Evolutionary conservation across 2,888 invertebrate species (phyloP).

Genomic region (Calliphora vomitoria): DNA sequence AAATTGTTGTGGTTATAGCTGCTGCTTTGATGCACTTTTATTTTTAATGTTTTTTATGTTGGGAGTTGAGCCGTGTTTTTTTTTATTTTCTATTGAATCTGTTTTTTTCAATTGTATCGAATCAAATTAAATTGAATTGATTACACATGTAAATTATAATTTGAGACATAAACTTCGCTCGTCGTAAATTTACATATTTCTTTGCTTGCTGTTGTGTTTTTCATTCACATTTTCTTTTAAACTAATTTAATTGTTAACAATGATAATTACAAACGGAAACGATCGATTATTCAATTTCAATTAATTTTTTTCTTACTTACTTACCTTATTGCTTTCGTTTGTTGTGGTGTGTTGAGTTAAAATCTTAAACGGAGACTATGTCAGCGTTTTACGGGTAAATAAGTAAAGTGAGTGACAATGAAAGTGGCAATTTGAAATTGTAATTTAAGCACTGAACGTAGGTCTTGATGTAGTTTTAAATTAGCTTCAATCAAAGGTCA

Average conservation of each 20-base stretch:
- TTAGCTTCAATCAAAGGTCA: too few relatives aligned
- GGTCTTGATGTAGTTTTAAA: too few relatives aligned
- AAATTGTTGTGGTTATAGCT: not conserved
- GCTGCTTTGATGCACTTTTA: slow-evolving; percentile 36
- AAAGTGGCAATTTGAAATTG: too few relatives aligned
- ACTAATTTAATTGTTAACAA: slow-evolving; percentile 62
- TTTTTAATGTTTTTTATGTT: slow-evolving; percentile 8
- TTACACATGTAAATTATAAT: slow-evolving; percentile 67
- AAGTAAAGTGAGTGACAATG: too few relatives aligned
- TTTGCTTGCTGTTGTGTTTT: slow-evolving; percentile 6
- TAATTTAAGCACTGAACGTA: too few relatives aligned
- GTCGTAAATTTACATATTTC: slow-evolving; percentile 53
- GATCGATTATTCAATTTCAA: slow-evolving; percentile 61
- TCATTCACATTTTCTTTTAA: not conserved
- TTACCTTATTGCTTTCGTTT: not conserved
- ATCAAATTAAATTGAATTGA: slow-evolving; percentile 64
- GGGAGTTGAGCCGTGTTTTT: not conserved
- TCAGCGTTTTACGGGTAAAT: too few relatives aligned
- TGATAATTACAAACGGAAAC: slow-evolving; percentile 63
- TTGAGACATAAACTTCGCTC: slow-evolving; percentile 60
- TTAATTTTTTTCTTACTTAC: slow-evolving; percentile 35
- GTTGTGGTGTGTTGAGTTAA: too few relatives aligned
- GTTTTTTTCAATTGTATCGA: slow-evolving; percentile 23
- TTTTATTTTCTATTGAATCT: not conserved
- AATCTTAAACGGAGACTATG: too few relatives aligned